Conservation (phyloP, 1,140 invertebrate genomes). For the Hylaeus anthracinus region DNA sequence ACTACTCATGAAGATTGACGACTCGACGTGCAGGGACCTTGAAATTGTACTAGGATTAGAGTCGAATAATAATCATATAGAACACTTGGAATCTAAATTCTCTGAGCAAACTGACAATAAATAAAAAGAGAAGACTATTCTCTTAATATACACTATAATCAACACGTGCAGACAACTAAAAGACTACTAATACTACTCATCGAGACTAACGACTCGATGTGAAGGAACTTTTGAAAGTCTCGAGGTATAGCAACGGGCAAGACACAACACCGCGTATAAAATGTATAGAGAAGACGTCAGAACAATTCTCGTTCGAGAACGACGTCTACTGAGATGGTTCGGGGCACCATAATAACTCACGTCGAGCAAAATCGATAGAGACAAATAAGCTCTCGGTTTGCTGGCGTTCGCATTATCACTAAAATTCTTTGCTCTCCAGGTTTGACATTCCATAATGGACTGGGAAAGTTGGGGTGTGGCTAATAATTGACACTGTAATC, state of each 20-base stretch:
- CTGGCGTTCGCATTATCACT: constrained; percentile 10
- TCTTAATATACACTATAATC: no score
- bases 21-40: no score
- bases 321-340: background rate
- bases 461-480: background rate
- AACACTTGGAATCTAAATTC: no score
- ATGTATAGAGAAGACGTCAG: background rate
- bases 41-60: no score
- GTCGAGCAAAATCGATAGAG: constrained; percentile 41
- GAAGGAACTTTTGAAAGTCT: constrained; percentile 9
- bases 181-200: background rate
- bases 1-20: no score
- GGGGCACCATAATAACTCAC: constrained; percentile 25
- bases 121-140: no score
- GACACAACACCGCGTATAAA: constrained; percentile 22
- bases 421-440: constrained; percentile 12
- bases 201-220: constrained; percentile 20
- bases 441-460: constrained; percentile 12
- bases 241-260: constrained; percentile 9
- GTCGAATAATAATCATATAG: no score
- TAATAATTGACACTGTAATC: constrained; percentile 22
- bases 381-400: constrained; percentile 41
- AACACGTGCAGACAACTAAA: no score
- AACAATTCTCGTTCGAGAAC: constrained; percentile 18
- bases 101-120: no score